Conservation (phyloP, 2,888 invertebrate species). For the Orthonychiurus folsomi region DNA sequence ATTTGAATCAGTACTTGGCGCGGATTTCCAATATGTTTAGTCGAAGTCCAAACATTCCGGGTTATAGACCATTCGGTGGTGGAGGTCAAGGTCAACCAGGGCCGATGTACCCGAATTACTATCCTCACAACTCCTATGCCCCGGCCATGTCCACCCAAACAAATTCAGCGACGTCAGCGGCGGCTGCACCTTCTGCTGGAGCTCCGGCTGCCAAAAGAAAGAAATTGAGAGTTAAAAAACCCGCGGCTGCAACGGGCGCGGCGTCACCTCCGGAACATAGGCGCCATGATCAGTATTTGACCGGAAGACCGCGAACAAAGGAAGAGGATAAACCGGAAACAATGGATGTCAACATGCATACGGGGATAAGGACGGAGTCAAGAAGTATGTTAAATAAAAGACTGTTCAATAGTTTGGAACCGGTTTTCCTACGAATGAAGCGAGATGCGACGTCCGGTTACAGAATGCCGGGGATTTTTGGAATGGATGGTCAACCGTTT, state of each 20-base stretch:
- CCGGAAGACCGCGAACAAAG: slow-evolving; percentile 18
- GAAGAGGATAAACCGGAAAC: slow-evolving; percentile 19
- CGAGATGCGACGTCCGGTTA: slow-evolving; percentile 24
- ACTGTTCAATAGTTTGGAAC: slow-evolving; percentile 19
- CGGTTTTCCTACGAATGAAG: slow-evolving; percentile 20
- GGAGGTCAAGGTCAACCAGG: slow-evolving; percentile 7
- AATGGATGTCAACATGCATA: slow-evolving; percentile 18
- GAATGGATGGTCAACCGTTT: slow-evolving; percentile 34
- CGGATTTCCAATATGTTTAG: slow-evolving; percentile 36
- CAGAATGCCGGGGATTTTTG: slow-evolving; percentile 38
- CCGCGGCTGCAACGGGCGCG: slow-evolving; percentile 3
- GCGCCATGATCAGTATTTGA: slow-evolving; percentile 13
- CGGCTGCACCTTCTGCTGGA: background rate
- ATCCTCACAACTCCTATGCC: slow-evolving; percentile 30
- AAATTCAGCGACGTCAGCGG: background rate
- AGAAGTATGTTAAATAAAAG: slow-evolving; percentile 13
- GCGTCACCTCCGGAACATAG: too few relatives aligned
- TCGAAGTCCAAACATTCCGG: slow-evolving; percentile 20
- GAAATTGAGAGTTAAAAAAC: slow-evolving; percentile 13
- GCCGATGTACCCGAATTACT: slow-evolving; percentile 33
- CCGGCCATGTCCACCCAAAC: slow-evolving; percentile 9
- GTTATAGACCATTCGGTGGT: slow-evolving; percentile 1
- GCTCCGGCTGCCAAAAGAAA: slow-evolving; percentile 4
- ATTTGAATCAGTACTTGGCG: slow-evolving; percentile 32
- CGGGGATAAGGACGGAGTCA: slow-evolving; percentile 21